Conservation (phyloP, 2,113 vertebrate genomes). For the Physeter macrocephalus region DNA sequence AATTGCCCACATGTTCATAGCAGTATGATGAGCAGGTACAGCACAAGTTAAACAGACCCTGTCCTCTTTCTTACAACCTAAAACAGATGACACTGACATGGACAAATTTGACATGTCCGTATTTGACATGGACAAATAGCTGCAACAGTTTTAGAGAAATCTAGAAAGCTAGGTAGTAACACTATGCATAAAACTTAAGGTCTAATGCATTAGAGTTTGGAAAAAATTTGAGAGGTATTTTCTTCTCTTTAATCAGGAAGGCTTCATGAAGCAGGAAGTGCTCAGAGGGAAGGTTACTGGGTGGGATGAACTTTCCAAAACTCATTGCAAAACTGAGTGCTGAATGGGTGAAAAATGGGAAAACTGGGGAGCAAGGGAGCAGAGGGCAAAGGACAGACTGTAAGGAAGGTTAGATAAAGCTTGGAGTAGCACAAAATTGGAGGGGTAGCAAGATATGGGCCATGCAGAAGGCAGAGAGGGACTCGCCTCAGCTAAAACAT, state of each 20-base stretch:
- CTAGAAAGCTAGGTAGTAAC: constrained; percentile 9
- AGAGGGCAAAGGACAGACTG: background rate
- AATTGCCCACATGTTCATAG: background rate
- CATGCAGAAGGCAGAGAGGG: background rate
- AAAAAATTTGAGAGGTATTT: background rate
- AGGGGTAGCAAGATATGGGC: background rate
- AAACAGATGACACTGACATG: constrained; percentile 5
- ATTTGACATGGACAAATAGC: background rate
- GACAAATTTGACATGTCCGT: no score
- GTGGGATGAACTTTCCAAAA: background rate
- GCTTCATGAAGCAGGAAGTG: background rate
- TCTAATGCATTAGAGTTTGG: background rate
- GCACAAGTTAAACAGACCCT: background rate
- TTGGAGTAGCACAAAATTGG: background rate
- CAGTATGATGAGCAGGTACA: background rate
- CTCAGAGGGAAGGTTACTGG: background rate
- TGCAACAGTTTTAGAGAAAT: background rate
- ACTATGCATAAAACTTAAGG: background rate
- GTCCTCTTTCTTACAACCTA: background rate
- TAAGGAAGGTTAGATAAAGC: background rate
- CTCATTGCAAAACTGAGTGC: background rate
- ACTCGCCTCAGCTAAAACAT: background rate
- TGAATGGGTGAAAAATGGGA: background rate
- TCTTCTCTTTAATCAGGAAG: constrained; percentile 39
- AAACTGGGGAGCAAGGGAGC: background rate